Evolutionary conservation across 2,888 invertebrate species (phyloP).

Genomic region (Drosophila flavopinicola): DNA sequence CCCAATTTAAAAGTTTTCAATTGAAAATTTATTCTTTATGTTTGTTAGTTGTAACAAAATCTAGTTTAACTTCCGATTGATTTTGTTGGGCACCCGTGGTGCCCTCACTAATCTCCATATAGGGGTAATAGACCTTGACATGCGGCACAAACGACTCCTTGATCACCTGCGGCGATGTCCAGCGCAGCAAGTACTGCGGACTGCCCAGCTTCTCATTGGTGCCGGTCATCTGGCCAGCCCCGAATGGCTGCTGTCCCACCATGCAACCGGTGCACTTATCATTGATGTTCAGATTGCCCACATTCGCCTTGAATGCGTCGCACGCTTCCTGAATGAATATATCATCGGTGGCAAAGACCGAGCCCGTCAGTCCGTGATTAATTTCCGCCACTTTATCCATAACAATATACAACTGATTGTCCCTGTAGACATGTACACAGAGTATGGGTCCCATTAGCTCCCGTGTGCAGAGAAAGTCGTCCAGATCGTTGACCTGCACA

Average conservation of each 20-base stretch:
- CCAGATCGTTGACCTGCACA: constrained; percentile 91
- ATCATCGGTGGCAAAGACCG: constrained; percentile 94
- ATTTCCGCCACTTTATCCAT: constrained; percentile 90
- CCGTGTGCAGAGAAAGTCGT: constrained; percentile 92
- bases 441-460: constrained; percentile 99
- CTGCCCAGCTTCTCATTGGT: constrained; percentile 99
- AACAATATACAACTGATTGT: constrained; percentile 88
- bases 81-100: background rate
- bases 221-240: constrained; percentile 96
- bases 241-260: constrained; percentile 99
- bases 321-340: constrained; percentile 89
- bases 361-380: constrained; percentile 96
- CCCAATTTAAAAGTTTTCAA: no score
- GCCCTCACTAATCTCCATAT: constrained; percentile 53
- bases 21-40: background rate
- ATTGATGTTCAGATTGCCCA: constrained; percentile 98
- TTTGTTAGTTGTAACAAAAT: background rate
- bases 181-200: constrained; percentile 95
- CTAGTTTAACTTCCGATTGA: background rate
- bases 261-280: constrained; percentile 99
- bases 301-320: constrained; percentile 92
- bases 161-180: constrained; percentile 95
- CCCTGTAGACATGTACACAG: constrained; percentile 94
- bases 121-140: constrained; percentile 88
- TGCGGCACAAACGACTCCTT: constrained; percentile 95